Percentiles rank a stretch among this genome's conserved stretches.
Evolutionary conservation across 2,113 vertebrate species (phyloP).

Genomic region (Rhizomys pruinosus): DNA sequence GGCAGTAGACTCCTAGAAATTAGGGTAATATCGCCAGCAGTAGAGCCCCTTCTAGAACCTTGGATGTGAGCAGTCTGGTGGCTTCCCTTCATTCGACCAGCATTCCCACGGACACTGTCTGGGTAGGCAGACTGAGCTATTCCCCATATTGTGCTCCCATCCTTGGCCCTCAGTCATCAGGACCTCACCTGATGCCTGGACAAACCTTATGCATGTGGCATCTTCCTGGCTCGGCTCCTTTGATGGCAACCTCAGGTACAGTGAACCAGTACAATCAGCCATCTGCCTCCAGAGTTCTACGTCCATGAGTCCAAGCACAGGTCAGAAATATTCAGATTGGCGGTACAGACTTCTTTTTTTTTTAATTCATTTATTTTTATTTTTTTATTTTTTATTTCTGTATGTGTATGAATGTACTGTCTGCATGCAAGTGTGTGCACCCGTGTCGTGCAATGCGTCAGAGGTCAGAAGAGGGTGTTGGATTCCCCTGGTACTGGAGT

Average conservation of each 20-base stretch:
- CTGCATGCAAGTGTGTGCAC: too few species aligned
- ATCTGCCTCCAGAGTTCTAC: neutral
- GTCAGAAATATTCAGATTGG: neutral
- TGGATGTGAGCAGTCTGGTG: neutral
- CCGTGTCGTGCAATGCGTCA: too few species aligned
- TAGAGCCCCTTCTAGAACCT: conserved; percentile 14
- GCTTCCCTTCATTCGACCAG: neutral
- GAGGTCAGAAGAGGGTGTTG: too few species aligned
- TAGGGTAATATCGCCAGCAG: neutral
- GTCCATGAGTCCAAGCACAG: neutral
- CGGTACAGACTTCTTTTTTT: neutral
- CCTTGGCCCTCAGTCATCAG: neutral
- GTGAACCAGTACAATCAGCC: neutral
- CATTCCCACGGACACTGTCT: neutral
- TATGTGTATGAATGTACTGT: too few species aligned
- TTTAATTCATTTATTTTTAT: too few species aligned
- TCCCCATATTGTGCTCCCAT: too few species aligned
- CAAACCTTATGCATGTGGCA: neutral
- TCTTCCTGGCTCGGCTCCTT: neutral
- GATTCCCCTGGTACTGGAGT: too few species aligned
- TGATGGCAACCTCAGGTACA: neutral
- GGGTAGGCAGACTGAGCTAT: neutral
- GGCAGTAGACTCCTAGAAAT: conserved; percentile 15
- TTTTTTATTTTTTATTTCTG: too few species aligned
- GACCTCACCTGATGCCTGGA: neutral